Conservation (phyloP, 2,113 vertebrate genomes). For the Hylia prasina region DNA sequence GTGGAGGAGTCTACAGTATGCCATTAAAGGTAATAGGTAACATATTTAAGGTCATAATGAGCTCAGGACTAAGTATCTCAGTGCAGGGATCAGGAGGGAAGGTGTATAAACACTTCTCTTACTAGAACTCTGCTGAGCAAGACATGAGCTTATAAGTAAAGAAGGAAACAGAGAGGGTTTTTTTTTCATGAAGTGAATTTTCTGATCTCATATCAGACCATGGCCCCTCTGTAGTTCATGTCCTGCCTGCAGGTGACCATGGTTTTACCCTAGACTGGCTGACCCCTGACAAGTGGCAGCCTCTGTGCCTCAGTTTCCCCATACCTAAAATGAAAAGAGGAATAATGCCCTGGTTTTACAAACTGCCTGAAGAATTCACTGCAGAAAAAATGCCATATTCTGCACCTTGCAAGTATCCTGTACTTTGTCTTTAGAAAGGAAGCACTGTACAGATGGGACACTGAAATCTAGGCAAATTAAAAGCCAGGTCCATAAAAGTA, state of each 20-base stretch:
- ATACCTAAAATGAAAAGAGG: background rate
- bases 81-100: background rate
- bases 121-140: background rate
- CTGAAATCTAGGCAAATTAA: background rate
- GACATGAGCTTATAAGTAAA: background rate
- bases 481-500: background rate
- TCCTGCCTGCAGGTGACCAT: background rate
- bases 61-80: background rate
- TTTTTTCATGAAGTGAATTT: background rate
- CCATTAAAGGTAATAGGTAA: slow-evolving; percentile 42
- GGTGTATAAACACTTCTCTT: background rate
- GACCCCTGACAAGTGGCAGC: background rate
- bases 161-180: background rate
- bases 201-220: background rate
- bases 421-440: background rate
- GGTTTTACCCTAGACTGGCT: background rate
- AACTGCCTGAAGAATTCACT: background rate
- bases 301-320: background rate
- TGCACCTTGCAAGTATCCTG: background rate
- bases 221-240: background rate
- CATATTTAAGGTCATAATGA: slow-evolving; percentile 42
- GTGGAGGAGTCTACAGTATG: background rate
- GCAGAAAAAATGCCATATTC: background rate
- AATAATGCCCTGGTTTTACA: background rate
- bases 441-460: background rate